A percentile compares a stretch with the other conserved stretches of the same genome.
Evolutionary conservation across 1,140 invertebrate species (phyloP).

Genomic region (Bradynema listronoti): DNA sequence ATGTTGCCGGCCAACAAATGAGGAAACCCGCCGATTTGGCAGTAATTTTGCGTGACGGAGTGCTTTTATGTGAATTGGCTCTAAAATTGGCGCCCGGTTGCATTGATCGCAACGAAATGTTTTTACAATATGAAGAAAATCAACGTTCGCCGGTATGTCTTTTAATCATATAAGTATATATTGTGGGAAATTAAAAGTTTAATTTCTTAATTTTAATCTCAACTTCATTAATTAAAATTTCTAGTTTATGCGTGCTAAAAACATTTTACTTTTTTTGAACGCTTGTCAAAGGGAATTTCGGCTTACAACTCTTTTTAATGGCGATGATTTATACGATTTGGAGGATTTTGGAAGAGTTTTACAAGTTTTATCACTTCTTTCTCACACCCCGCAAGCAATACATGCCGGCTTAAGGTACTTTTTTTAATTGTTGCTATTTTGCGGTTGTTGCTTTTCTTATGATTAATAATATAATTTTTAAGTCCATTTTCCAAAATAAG

Average conservation of each 20-base stretch:
- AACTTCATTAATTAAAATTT: slow-evolving; percentile 12
- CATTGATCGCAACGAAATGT: slow-evolving; percentile 24
- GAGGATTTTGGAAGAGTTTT: slow-evolving; percentile 35
- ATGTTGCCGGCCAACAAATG: background rate
- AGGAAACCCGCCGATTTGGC: slow-evolving; percentile 23
- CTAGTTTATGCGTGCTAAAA: slow-evolving; percentile 39
- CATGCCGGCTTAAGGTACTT: slow-evolving; percentile 24
- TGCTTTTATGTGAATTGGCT: slow-evolving; percentile 25
- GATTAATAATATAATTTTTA: background rate
- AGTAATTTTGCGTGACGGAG: slow-evolving; percentile 18
- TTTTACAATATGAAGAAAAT: slow-evolving; percentile 26
- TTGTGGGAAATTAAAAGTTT: slow-evolving; percentile 16
- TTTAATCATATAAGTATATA: slow-evolving; percentile 5
- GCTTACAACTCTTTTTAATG: slow-evolving; percentile 29
- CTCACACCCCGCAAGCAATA: slow-evolving; percentile 13
- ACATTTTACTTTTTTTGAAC: slow-evolving; percentile 32
- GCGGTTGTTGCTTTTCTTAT: background rate
- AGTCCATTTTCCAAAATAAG: slow-evolving; percentile 7
- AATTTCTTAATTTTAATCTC: background rate
- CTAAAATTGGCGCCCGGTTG: slow-evolving; percentile 16
- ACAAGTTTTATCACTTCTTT: slow-evolving; percentile 29
- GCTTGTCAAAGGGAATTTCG: slow-evolving; percentile 37
- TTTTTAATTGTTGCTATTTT: background rate
- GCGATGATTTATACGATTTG: slow-evolving; percentile 37
- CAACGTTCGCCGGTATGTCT: slow-evolving; percentile 27